These are phyloP conservation scores for Asobara japonica DNA, from an alignment of 1,140 invertebrate species.

Conservation along the genomic window DNA sequence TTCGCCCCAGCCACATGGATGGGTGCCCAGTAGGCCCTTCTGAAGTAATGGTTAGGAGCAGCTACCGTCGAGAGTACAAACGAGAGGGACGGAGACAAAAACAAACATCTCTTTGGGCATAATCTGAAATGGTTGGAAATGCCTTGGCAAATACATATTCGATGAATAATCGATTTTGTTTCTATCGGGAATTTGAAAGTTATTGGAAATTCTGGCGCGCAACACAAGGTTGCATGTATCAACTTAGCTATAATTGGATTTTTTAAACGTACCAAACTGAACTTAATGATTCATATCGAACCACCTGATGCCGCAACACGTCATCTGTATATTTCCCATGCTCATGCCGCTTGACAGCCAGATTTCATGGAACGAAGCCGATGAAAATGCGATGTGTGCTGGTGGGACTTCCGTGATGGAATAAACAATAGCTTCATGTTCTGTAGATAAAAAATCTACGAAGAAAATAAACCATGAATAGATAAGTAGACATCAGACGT, in stretches of 20 bases:
- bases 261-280: not conserved
- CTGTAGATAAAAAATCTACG: too few species aligned
- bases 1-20: too few species aligned
- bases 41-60: too few species aligned
- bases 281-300: not conserved
- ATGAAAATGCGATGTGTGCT: conserved; percentile 30
- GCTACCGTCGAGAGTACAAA: too few species aligned
- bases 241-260: not conserved
- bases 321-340: not conserved
- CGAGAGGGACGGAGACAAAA: too few species aligned
- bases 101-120: too few species aligned
- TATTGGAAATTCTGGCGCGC: too few species aligned
- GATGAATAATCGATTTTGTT: too few species aligned
- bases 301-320: not conserved
- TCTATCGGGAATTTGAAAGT: not conserved
- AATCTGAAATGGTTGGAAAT: too few species aligned
- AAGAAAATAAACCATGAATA: not conserved
- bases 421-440: not conserved
- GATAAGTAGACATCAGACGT: too few species aligned
- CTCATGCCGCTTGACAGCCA: conserved; percentile 32
- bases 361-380: conserved; percentile 40
- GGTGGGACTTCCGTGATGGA: not conserved
- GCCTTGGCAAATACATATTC: too few species aligned
- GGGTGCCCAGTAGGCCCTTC: too few species aligned
- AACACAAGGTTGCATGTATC: not conserved